Base-by-base conservation (phyloP, 2,113 vertebrate genomes). In the Coreoperca whiteheadi region DNA sequence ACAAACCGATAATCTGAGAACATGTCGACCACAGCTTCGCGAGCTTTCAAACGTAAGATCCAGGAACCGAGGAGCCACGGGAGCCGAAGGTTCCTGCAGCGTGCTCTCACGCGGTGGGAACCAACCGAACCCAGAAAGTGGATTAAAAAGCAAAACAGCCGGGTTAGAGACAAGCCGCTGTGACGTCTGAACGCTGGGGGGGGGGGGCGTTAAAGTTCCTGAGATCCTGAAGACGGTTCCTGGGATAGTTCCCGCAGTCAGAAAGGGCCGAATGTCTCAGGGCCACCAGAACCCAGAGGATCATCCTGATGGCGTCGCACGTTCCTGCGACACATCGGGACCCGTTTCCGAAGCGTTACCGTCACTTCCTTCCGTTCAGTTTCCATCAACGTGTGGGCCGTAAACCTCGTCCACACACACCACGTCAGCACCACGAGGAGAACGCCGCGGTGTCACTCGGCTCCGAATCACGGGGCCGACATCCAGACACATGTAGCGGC, bases 171-270 rank as follows among this genome's bases (percentile, higher is more conserved):
- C 37, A 16, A 30, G 67, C 37, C 23, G 50, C 7, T 3, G 25
- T 0, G 28, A 37, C 37, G 56, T 63, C 2, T 34, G 43, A 21
- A 20, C 18, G 25, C 5, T 4, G 25, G 48, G 56, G 71, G 7
- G n/a, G n/a, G n/a, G n/a, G n/a, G n/a, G n/a, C n/a, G 9, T 12
- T 3, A 34, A 71, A 72, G 67, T 81, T 86, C 81, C 78, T 82
- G 70, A 89, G 85, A 79, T 80, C 85, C 69, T 64, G 9, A 39
- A 39, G 10, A 71, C 37, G 54, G 76, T 74, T 79, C 67, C 77
- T 79, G 70, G 30, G 28, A 56, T 34, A 65, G 34, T 56, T 72
- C 50, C 72, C 79, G 59, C 77, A 83, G 79, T 34, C 21, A 4
- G 10, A 37, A 25, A 9, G 37, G 23, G 39, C 23, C 60, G 14